Conservation (phyloP, 1,140 invertebrate genomes). For the Drosophila tsacasi region DNA sequence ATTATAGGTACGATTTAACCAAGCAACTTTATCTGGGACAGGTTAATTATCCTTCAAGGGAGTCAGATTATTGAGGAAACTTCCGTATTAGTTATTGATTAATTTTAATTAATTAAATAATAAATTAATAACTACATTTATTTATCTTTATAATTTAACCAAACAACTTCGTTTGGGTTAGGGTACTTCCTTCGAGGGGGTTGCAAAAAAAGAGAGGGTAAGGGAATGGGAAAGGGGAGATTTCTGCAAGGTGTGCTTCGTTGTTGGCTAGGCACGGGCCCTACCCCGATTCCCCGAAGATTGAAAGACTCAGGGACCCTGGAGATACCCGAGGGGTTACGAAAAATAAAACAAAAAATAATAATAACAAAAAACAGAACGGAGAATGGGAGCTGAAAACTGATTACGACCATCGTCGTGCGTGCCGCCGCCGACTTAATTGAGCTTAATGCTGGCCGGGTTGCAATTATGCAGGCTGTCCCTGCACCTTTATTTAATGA, state of each 20-base stretch:
- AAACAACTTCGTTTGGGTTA: not conserved
- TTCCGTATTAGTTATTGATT: too few species aligned
- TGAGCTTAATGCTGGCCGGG: conserved; percentile 53
- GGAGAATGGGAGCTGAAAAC: conserved; percentile 15
- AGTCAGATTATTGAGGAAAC: too few species aligned
- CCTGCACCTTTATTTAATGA: conserved; percentile 64
- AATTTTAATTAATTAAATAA: not conserved
- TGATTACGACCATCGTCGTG: conserved; percentile 39
- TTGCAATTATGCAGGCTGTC: conserved; percentile 42
- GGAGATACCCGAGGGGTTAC: not conserved
- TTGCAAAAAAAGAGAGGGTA: too few species aligned
- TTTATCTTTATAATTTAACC: not conserved
- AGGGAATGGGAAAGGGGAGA: not conserved
- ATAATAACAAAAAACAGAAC: not conserved
- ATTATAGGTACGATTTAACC: too few species aligned
- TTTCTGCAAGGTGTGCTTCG: conserved; percentile 64
- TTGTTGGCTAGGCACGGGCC: conserved; percentile 53
- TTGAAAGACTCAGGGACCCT: conserved; percentile 10
- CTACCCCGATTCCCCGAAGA: conserved; percentile 18
- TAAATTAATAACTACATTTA: not conserved
- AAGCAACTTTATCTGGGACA: too few species aligned
- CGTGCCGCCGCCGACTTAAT: conserved; percentile 43
- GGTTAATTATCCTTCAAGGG: too few species aligned
- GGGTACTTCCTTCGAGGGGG: not conserved
- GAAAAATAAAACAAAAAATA: not conserved